Percentiles rank a stretch among this genome's conserved stretches.
These are phyloP conservation scores for Poeciliopsis paucimaculata DNA, from an alignment of 2,797 vertebrate species.

Conservation along the genomic window DNA sequence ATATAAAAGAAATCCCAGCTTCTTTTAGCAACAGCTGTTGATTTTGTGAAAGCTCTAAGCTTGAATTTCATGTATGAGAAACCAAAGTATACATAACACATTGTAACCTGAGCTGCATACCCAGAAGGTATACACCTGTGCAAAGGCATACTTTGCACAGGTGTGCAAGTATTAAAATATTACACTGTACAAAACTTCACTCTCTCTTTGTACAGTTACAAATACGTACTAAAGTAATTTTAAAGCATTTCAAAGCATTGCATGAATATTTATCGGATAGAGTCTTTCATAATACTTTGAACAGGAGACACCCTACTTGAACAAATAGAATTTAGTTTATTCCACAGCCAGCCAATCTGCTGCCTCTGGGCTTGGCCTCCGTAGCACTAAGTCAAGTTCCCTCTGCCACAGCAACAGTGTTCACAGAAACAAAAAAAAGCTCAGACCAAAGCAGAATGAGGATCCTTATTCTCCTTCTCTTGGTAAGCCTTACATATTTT, in stretches of 20 bases:
- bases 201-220: not conserved
- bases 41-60: not conserved
- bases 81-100: constrained; percentile 35
- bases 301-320: not conserved
- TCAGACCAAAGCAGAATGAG: constrained; percentile 49
- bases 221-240: not conserved
- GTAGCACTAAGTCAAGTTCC: not conserved
- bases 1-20: not conserved
- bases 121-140: constrained; percentile 34
- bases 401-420: not conserved
- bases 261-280: not conserved
- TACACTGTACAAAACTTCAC: not conserved
- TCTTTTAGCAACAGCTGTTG: not conserved
- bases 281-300: not conserved
- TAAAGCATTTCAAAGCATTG: not conserved
- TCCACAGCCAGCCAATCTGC: constrained; percentile 20
- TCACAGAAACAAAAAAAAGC: constrained; percentile 13
- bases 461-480: constrained; percentile 46
- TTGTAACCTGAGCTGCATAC: constrained; percentile 46
- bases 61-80: constrained; percentile 1
- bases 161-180: no score
- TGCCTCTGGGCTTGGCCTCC: constrained; percentile 59
- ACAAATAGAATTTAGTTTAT: constrained; percentile 25
- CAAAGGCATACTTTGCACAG: not conserved
- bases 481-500: constrained; percentile 57